phyloP scores from a whole-genome alignment of 2,113 vertebrate genomes.

The Thalassoma bifasciatum region DNA sequence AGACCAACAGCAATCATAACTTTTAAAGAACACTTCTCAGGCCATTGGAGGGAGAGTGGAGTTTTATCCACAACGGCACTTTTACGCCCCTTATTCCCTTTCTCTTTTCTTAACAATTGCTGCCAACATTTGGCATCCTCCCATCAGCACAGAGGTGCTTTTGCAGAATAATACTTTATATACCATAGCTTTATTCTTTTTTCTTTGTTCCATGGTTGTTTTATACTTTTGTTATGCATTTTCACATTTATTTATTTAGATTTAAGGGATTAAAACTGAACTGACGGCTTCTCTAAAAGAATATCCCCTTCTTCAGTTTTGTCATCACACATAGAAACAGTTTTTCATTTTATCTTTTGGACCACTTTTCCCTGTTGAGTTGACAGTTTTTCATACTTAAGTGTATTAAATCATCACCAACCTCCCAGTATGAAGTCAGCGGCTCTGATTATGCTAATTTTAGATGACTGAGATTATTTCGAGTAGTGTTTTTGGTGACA shows the following conservation, averaged over 20 bases:
- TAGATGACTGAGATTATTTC: slow-evolving; percentile 38
- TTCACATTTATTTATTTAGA: slow-evolving; percentile 77
- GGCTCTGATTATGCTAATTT: slow-evolving; percentile 28
- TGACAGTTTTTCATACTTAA: slow-evolving; percentile 13
- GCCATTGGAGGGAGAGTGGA: slow-evolving; percentile 71
- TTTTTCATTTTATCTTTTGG: slow-evolving; percentile 12
- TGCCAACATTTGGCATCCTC: slow-evolving; percentile 82
- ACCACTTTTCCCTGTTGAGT: slow-evolving; percentile 7
- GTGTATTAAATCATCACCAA: slow-evolving; percentile 16
- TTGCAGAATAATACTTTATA: slow-evolving; percentile 67
- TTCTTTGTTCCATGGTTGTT: slow-evolving; percentile 55
- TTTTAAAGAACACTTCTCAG: slow-evolving; percentile 62
- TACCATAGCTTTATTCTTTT: slow-evolving; percentile 77
- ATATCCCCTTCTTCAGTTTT: slow-evolving; percentile 25
- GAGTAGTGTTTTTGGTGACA: slow-evolving; percentile 44
- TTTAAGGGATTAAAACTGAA: slow-evolving; percentile 36
- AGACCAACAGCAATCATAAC: slow-evolving; percentile 77
- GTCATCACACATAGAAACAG: slow-evolving; percentile 9
- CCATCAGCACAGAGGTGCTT: slow-evolving; percentile 66
- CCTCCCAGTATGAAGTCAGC: slow-evolving; percentile 5
- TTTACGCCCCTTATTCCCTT: slow-evolving; percentile 68
- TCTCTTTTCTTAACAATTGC: slow-evolving; percentile 69
- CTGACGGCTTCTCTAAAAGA: slow-evolving; percentile 29
- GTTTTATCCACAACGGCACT: slow-evolving; percentile 80
- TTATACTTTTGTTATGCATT: slow-evolving; percentile 67